A percentile compares a stretch with the other conserved stretches of the same genome.
Evolutionary conservation across 2,888 invertebrate genomes (phyloP).

Genomic region (Trimorus sp.): DNA sequence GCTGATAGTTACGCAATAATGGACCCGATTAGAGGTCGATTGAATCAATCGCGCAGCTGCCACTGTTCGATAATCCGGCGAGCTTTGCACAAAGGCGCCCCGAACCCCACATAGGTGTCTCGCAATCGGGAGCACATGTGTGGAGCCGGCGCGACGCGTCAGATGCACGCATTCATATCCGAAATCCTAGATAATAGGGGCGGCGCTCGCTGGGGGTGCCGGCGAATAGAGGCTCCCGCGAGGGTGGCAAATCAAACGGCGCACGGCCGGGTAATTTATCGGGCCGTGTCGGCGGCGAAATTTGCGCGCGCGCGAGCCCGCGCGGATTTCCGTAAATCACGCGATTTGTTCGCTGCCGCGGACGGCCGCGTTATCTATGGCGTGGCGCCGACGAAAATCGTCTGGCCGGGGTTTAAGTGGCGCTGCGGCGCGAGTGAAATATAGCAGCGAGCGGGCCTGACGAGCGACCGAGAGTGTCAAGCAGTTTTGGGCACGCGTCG

Average conservation of each 20-base stretch:
- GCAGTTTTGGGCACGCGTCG: too few species aligned
- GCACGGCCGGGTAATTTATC: slow-evolving; percentile 60
- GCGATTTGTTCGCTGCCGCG: too few species aligned
- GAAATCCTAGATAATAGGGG: slow-evolving; percentile 65
- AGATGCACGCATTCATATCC: slow-evolving; percentile 68
- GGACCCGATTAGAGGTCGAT: slow-evolving; percentile 52
- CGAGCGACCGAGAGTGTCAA: too few species aligned
- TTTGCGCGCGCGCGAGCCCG: slow-evolving; percentile 16
- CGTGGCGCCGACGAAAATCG: too few species aligned
- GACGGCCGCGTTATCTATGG: too few species aligned
- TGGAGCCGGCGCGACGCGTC: slow-evolving; percentile 52
- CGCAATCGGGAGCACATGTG: slow-evolving; percentile 67
- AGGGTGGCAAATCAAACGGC: slow-evolving; percentile 56
- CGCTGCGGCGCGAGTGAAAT: too few species aligned
- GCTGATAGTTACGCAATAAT: too few species aligned
- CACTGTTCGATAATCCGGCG: slow-evolving; percentile 70
- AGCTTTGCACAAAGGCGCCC: slow-evolving; percentile 68
- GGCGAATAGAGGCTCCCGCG: slow-evolving; percentile 23
- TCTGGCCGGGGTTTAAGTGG: too few species aligned
- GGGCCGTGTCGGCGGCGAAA: slow-evolving; percentile 34
- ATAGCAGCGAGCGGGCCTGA: too few species aligned
- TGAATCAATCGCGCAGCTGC: slow-evolving; percentile 71
- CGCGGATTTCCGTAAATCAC: too few species aligned
- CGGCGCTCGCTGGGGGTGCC: slow-evolving; percentile 40
- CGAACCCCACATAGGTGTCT: slow-evolving; percentile 65